Evolutionary conservation across 2,888 invertebrate species (phyloP).

Genomic region (Iselma pallidipennis): DNA sequence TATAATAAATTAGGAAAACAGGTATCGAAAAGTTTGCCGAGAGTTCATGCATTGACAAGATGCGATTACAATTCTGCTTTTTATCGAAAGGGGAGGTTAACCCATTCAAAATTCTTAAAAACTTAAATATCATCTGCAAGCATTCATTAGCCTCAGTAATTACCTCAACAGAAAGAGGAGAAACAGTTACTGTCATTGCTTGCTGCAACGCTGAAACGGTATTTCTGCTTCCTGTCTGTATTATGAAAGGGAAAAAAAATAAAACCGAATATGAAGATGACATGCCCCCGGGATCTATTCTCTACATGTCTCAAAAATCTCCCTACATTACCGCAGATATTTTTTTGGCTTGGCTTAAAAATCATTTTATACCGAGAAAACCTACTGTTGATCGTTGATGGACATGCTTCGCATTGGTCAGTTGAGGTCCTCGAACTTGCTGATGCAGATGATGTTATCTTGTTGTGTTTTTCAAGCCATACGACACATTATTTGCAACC

Average conservation of each 20-base stretch:
- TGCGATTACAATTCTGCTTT: too few species aligned
- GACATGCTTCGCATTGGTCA: conserved; percentile 37
- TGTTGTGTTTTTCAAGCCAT: conserved; percentile 41
- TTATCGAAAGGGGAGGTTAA: too few species aligned
- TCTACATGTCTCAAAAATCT: conserved; percentile 31
- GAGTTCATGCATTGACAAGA: too few species aligned
- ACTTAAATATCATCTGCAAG: too few species aligned
- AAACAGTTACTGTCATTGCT: too few species aligned
- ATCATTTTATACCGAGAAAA: conserved; percentile 40
- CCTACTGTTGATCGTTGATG: conserved; percentile 40
- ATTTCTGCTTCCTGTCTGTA: too few species aligned
- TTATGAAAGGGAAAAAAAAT: conserved; percentile 25
- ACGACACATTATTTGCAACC: conserved; percentile 41
- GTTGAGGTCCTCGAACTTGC: conserved; percentile 32
- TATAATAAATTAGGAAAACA: too few species aligned
- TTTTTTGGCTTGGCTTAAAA: conserved; percentile 22
- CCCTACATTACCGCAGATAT: conserved; percentile 28
- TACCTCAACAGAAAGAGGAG: too few species aligned
- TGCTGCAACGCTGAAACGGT: too few species aligned
- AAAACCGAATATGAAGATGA: conserved; percentile 26
- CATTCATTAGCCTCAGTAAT: too few species aligned
- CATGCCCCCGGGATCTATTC: conserved; percentile 28
- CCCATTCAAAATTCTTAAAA: too few species aligned
- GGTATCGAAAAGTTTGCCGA: too few species aligned
- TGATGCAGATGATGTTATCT: conserved; percentile 36